Evolutionary conservation across 92 coral and sea anemone species (phyloP), one percentile per base, ranked within the genome.

Genomic region (Metridium senile): DNA sequence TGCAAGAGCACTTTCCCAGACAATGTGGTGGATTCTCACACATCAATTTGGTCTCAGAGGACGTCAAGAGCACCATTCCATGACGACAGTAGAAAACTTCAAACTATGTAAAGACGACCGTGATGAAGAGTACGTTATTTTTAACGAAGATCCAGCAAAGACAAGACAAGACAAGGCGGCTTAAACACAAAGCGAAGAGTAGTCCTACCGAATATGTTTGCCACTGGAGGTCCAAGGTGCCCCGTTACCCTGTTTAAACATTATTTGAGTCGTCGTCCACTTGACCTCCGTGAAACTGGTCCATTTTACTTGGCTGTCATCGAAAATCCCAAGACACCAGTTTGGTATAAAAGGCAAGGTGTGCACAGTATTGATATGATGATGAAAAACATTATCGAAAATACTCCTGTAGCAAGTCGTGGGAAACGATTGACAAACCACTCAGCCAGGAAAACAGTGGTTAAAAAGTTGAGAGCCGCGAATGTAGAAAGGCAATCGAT

Each of bases 31-130:
- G 86, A 43, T 75, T 51, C 76, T 80, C 20, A 85, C 80, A 34
- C 86, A 80, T 45, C 56, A 68, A 31, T 84, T 84, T 71, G 84
- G 89, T n/a, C 71, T 80, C 1, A 73, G 87, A 0, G 89, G 87
- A 33, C 83, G 87, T 21, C 86, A 88, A 53, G 89, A 84, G 25
- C 86, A 79, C 51, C 83, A 78, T 43, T 72, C 35, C 23, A 83
- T 78, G 92, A n/a, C n/a, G n/a, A 66, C 32, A 46, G 57, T 75
- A 18, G 81, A 71, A 17, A 84, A 77, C 51, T 82, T 70, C 33
- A 20, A 58, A 25, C 1, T 83, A 27, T 22, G 80, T 54, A 70
- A 69, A 84, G 76, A 74, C 61, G 88, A 83, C 76, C 33, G 70
- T 9, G 83, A 82, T 61, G 49, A 27, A 9, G 82, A 88, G 72